Evolutionary conservation across 2,113 vertebrate species (phyloP), one percentile per base, ranked within the genome.

Genomic region (Nyctibius bracteatus): DNA sequence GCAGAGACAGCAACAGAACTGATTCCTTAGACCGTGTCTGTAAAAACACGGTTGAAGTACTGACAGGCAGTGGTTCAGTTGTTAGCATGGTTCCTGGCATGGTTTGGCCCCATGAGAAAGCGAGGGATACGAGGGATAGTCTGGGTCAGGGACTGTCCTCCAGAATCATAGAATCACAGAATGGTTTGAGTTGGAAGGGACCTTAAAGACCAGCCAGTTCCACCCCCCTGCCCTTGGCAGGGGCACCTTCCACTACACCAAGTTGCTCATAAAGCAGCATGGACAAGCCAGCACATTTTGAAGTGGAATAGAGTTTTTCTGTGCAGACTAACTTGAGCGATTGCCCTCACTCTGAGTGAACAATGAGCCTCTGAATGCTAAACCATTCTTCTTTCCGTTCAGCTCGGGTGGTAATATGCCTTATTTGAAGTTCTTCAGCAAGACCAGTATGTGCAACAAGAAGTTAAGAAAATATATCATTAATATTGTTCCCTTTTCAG

Each of bases 361-460:
- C 3, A 5, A 52, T 47, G 14, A 54, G 3, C 2, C 7, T 78
- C 73, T 65, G 10, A 59, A 51, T 51, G 6, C 19, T 55, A n/a
- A 54, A 31, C 6, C 0, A 0, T 58, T 71, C 19, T 49, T 77
- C 20, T 35, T 92, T 82, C 28, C 0, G 0, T 59, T 55, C 49
- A 77, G 30, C 8, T 72, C 7, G 43, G 18, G 14, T 12, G 8
- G 21, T 41, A 31, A 46, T 7, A 31, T 4, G 15, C 8, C 41
- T 68, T 57, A 28, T 63, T 63, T 83, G 54, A 91, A 71, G 39
- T 47, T 80, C 31, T 75, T 67, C n/a, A 55, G 5, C 0, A 0
- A 63, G 22, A 67, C 8, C 17, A 21, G 16, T 23, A 63, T 3
- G 23, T 65, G 27, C 9, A 73, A 55, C 8, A 57, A 72, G 43